Evolutionary conservation across 2,797 vertebrate species (phyloP).

Genomic region (Lophius americanus): DNA sequence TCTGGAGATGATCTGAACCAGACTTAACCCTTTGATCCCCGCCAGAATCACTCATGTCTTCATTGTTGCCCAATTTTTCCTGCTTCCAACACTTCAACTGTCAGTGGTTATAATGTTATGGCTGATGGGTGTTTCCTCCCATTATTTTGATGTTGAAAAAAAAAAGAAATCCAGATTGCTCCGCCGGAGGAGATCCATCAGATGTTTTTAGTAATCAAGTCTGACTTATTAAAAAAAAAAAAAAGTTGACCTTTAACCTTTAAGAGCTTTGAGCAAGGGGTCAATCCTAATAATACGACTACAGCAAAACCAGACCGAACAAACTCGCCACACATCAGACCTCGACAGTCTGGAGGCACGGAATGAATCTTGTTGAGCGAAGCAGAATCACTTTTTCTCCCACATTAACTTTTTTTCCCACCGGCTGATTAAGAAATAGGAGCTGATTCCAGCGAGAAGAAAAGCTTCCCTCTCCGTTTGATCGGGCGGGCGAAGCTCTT

Average conservation of each 20-base stretch:
- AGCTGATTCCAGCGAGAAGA: slow-evolving; percentile 80
- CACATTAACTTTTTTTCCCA: slow-evolving; percentile 66
- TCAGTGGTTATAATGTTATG: no score
- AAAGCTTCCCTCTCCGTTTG: slow-evolving; percentile 81
- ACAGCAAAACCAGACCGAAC: slow-evolving; percentile 37
- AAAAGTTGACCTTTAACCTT: slow-evolving; percentile 12
- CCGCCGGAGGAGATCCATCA: slow-evolving; percentile 7
- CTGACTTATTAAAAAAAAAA: slow-evolving; percentile 28
- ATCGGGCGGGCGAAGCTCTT: slow-evolving; percentile 86
- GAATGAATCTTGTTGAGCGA: slow-evolving; percentile 75
- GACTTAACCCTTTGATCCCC: no score
- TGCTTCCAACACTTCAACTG: no score
- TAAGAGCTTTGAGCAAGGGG: slow-evolving; percentile 29
- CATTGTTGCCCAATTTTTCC: no score
- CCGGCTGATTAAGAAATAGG: slow-evolving; percentile 79
- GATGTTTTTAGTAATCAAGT: slow-evolving; percentile 21
- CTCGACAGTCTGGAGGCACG: slow-evolving; percentile 54
- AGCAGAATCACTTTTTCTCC: slow-evolving; percentile 63
- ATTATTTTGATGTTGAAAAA: no score
- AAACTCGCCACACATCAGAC: slow-evolving; percentile 55
- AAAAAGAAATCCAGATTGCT: no score
- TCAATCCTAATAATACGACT: slow-evolving; percentile 24
- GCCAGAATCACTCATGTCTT: no score
- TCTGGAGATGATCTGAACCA: no score
- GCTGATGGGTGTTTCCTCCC: no score